Conservation (phyloP, 1,140 invertebrate genomes). For the Brachionus paranguensis region DNA sequence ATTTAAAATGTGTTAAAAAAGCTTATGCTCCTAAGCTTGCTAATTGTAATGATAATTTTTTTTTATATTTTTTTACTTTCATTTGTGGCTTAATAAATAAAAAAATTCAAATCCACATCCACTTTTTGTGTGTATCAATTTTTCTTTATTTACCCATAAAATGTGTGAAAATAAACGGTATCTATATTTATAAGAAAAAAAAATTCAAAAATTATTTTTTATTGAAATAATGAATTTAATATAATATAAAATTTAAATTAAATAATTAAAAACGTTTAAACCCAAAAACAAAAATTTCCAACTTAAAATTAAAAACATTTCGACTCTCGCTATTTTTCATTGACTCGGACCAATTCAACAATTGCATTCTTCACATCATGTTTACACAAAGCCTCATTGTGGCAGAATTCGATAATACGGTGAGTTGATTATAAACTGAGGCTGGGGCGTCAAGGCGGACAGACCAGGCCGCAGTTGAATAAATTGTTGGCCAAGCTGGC, state of each 20-base stretch:
- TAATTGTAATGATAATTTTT: too few species aligned
- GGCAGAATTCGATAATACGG: slow-evolving; percentile 26
- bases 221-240: not conserved
- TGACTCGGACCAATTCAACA: not conserved
- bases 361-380: not conserved
- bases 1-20: too few species aligned
- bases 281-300: not conserved
- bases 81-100: too few species aligned
- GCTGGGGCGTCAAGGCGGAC: not conserved
- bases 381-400: not conserved
- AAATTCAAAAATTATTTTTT: not conserved
- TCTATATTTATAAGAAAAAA: too few species aligned
- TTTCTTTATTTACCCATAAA: too few species aligned
- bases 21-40: too few species aligned
- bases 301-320: not conserved
- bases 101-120: too few species aligned
- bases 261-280: not conserved
- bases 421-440: slow-evolving; percentile 24
- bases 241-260: not conserved
- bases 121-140: too few species aligned
- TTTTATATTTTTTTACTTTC: too few species aligned
- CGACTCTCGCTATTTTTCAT: not conserved
- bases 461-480: slow-evolving; percentile 13
- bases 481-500: not conserved
- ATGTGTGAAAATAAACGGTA: too few species aligned